Conservation (phyloP, 2,888 invertebrate genomes). For the Epinotia nisella region DNA sequence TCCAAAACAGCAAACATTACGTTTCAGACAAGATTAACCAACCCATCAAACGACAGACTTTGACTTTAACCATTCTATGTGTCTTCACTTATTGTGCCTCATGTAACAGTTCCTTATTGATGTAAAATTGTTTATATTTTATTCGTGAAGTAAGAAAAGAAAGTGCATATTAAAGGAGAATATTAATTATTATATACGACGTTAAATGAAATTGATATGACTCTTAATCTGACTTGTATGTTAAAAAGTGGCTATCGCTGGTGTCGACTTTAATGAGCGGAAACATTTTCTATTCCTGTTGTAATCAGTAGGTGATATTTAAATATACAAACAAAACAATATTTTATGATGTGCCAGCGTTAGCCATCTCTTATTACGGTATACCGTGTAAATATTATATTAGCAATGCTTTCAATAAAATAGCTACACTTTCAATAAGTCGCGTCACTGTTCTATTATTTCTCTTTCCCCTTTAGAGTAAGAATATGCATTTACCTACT, state of each 20-base stretch:
- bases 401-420: conserved; percentile 46
- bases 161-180: conserved; percentile 25
- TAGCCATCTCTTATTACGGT: conserved; percentile 49
- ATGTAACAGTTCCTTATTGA: conserved; percentile 26
- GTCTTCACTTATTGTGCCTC: conserved; percentile 14
- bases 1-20: not conserved
- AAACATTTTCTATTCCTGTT: not conserved
- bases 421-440: conserved; percentile 69
- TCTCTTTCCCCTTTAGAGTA: not conserved
- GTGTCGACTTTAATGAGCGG: not conserved
- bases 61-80: conserved; percentile 4
- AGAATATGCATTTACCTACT: not conserved
- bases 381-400: conserved; percentile 71
- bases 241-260: conserved; percentile 12
- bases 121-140: conserved; percentile 30
- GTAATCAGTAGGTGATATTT: not conserved
- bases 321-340: not conserved
- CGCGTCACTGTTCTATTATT: conserved; percentile 49
- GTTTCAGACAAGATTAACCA: not conserved
- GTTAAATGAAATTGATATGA: conserved; percentile 24
- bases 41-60: conserved; percentile 4
- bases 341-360: conserved; percentile 9
- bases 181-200: conserved; percentile 12
- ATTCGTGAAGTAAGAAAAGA: conserved; percentile 17
- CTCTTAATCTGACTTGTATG: conserved; percentile 16